phyloP scores from a whole-genome alignment of 2,797 vertebrate genomes.

The Microtus agrestis region DNA sequence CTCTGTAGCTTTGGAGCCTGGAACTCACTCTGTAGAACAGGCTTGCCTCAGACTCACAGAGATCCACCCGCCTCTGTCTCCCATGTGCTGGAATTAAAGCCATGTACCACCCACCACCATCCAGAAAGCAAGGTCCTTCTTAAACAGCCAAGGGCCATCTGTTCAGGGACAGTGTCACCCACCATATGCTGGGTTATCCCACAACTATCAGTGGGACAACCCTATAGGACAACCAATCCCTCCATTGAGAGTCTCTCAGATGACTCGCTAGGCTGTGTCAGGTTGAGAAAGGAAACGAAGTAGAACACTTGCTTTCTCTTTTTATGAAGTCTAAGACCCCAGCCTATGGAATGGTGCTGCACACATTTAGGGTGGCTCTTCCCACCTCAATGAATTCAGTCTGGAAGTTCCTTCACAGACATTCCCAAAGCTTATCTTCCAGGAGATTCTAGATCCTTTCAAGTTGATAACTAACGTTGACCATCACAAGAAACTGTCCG shows the following conservation, averaged over 20 bases:
- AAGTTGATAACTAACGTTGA: not conserved
- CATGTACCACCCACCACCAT: no score
- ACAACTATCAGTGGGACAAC: not conserved
- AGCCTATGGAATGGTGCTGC: no score
- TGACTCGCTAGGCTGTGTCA: not conserved
- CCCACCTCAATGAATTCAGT: not conserved
- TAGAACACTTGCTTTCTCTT: not conserved
- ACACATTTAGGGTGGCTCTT: not conserved
- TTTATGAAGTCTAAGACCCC: not conserved
- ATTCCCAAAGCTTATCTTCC: not conserved
- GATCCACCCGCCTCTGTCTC: no score
- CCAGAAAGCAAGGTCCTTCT: not conserved
- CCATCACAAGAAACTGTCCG: not conserved
- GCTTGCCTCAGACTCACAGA: no score
- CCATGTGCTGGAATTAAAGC: no score
- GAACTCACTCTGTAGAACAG: no score
- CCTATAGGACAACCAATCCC: not conserved
- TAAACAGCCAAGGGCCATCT: not conserved
- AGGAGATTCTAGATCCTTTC: not conserved
- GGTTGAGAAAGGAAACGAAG: not conserved
- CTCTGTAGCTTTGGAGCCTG: no score
- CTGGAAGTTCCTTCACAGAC: not conserved
- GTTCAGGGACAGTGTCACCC: not conserved
- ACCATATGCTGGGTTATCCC: no score
- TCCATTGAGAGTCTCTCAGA: not conserved